Conservation (phyloP, 2,113 vertebrate genomes). For the Brachypodius melanocephalos region DNA sequence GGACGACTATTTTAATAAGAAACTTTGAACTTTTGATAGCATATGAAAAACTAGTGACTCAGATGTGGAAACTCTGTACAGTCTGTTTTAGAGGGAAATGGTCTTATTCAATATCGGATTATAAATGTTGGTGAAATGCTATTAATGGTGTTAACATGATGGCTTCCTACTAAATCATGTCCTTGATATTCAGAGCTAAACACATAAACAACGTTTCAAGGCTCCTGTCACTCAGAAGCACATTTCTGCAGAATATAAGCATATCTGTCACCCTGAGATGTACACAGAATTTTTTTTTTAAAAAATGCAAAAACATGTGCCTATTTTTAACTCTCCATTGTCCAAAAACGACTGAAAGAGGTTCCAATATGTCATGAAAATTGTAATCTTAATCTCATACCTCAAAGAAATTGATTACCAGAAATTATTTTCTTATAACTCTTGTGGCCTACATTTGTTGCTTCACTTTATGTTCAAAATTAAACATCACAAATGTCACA, state of each 20-base stretch:
- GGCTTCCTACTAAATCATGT: slow-evolving; percentile 39
- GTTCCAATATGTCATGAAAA: slow-evolving; percentile 34
- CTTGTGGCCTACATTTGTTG: background rate
- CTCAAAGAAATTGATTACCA: background rate
- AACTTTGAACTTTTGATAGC: slow-evolving; percentile 35
- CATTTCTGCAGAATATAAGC: slow-evolving; percentile 57
- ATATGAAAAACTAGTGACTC: background rate
- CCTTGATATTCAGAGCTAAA: slow-evolving; percentile 62
- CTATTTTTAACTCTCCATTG: slow-evolving; percentile 56
- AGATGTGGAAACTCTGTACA: background rate
- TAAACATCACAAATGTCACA: background rate
- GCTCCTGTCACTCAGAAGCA: slow-evolving; percentile 57
- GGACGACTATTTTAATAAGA: slow-evolving; percentile 12
- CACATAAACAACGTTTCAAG: slow-evolving; percentile 60
- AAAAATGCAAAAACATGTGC: background rate
- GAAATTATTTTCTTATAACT: background rate
- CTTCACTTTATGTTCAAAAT: background rate
- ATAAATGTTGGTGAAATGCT: slow-evolving; percentile 45
- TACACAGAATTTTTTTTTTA: background rate
- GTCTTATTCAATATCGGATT: background rate
- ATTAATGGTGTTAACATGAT: slow-evolving; percentile 67
- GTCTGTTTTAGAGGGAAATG: slow-evolving; percentile 8
- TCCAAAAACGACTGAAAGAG: background rate
- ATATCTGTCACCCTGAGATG: slow-evolving; percentile 57
- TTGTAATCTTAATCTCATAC: slow-evolving; percentile 21